phyloP scores from a whole-genome alignment of 1,140 invertebrate genomes.

The Triops longicaudatus region DNA sequence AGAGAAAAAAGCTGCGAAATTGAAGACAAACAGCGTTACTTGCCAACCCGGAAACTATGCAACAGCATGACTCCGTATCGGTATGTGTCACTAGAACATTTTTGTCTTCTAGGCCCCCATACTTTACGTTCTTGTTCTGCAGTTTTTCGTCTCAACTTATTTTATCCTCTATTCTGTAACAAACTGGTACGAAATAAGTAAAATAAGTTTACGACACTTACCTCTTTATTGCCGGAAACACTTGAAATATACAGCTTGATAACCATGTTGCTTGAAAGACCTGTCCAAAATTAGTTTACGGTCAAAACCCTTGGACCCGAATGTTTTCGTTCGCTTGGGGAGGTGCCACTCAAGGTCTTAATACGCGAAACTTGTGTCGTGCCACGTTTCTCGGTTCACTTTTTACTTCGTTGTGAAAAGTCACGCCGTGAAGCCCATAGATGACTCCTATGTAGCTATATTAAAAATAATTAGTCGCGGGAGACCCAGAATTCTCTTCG shows the following conservation, averaged over 20 bases:
- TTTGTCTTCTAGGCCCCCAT: background rate
- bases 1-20: background rate
- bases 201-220: background rate
- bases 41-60: conserved; percentile 9
- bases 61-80: background rate
- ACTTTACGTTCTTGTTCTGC: background rate
- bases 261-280: conserved; percentile 26
- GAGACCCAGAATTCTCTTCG: background rate
- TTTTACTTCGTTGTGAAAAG: background rate
- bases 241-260: conserved; percentile 27
- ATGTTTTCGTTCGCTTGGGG: background rate
- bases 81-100: conserved; percentile 7
- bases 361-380: background rate
- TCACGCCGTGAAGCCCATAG: no score
- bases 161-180: background rate
- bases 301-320: conserved; percentile 16
- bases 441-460: no score
- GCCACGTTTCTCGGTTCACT: background rate
- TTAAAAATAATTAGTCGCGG: no score
- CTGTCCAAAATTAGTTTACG: background rate
- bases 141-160: background rate
- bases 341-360: background rate
- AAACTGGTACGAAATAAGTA: background rate
- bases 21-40: conserved; percentile 12
- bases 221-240: conserved; percentile 29